These are phyloP conservation scores for Synanthedon vespiformis DNA, from an alignment of 2,888 invertebrate genomes.

Conservation along the genomic window DNA sequence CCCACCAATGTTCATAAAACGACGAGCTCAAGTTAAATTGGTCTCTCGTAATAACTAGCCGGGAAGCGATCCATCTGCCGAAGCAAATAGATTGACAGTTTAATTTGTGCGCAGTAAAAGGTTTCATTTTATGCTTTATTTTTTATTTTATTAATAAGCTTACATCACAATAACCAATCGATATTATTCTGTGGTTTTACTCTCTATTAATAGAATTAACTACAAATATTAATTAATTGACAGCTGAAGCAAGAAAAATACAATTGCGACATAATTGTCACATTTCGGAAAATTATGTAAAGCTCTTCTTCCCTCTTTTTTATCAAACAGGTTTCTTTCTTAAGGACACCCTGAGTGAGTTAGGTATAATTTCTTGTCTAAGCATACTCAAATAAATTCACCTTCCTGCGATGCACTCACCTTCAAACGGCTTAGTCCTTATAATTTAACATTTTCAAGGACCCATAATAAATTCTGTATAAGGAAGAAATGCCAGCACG, in stretches of 20 bases:
- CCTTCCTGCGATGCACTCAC: background rate
- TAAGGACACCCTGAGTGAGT: too few species aligned
- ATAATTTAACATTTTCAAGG: background rate
- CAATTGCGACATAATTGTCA: too few species aligned
- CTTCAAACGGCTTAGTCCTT: background rate
- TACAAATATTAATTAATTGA: too few species aligned
- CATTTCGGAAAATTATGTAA: too few species aligned
- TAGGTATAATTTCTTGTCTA: too few species aligned
- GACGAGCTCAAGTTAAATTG: conserved; percentile 12
- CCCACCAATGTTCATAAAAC: background rate
- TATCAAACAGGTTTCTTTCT: too few species aligned
- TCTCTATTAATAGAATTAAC: background rate
- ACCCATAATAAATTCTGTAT: background rate
- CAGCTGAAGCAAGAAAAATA: too few species aligned
- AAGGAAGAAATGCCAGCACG: background rate
- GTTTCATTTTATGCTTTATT: background rate
- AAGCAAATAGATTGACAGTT: conserved; percentile 47
- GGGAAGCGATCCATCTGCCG: conserved; percentile 43
- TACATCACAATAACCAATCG: background rate
- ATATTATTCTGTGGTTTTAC: background rate
- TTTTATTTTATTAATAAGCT: background rate
- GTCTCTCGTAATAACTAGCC: conserved; percentile 18
- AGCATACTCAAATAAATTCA: too few species aligned
- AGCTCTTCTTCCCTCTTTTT: too few species aligned
- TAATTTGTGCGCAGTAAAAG: conserved; percentile 24